Percentiles rank a stretch among this genome's conserved stretches.
Conservation (phyloP, 23 tunicate species). For the Corella eumyota region DNA sequence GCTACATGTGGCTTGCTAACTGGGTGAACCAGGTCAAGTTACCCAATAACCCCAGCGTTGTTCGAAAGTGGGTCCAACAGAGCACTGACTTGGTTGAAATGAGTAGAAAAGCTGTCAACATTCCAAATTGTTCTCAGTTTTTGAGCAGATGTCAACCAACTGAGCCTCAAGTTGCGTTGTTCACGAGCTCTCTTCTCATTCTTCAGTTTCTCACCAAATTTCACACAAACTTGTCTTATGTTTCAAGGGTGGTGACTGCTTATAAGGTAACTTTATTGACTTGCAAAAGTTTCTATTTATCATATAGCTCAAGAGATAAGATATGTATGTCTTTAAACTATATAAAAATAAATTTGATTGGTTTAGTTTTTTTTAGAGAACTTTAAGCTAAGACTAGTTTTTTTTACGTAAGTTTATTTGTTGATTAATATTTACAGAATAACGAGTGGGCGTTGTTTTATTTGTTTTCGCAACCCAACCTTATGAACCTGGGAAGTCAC, state of each 20-base stretch:
- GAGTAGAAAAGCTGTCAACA: constrained; percentile 8
- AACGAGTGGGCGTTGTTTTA: constrained; percentile 85
- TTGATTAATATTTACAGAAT: constrained; percentile 24
- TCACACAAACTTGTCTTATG: neutral
- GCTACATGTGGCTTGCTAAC: constrained; percentile 59
- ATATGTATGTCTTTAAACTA: too few species aligned
- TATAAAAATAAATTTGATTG: too few species aligned
- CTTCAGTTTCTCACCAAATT: constrained; percentile 10
- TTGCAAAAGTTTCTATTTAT: too few species aligned
- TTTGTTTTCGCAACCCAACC: constrained; percentile 55
- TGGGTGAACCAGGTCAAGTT: constrained; percentile 53
- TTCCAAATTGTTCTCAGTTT: constrained; percentile 1
- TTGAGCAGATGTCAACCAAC: constrained; percentile 17
- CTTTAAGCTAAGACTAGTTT: too few species aligned
- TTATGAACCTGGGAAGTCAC: constrained; percentile 27
- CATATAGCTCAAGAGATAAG: too few species aligned
- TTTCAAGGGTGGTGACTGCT: constrained; percentile 13
- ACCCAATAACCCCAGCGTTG: neutral
- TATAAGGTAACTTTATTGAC: constrained; percentile 28
- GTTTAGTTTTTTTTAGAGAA: too few species aligned
- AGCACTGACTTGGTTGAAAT: constrained; percentile 7
- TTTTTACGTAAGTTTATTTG: too few species aligned
- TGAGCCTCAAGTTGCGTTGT: constrained; percentile 45
- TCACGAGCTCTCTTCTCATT: constrained; percentile 40
- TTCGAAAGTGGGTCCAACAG: constrained; percentile 5